Evolutionary conservation across 2,113 vertebrate genomes (phyloP).

Genomic region (Calonectris borealis): DNA sequence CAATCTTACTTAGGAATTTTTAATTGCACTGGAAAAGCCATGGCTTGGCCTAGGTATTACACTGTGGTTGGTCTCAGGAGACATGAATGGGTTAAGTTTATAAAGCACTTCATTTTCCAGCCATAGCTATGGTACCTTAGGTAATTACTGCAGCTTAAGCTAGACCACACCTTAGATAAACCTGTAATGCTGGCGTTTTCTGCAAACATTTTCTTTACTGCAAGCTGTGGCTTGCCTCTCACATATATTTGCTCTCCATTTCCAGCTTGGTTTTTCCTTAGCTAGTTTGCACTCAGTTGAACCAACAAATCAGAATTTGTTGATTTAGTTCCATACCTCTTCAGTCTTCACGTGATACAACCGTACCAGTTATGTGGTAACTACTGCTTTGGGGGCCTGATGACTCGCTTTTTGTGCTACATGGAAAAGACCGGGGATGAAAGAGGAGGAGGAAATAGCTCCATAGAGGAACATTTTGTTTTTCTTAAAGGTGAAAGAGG

Average conservation of each 20-base stretch:
- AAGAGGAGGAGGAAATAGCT: background rate
- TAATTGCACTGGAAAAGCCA: background rate
- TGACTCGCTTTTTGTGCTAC: constrained; percentile 9
- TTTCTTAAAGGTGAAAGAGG: constrained; percentile 15
- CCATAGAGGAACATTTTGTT: constrained; percentile 11
- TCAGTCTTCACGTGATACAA: constrained; percentile 66
- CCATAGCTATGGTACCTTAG: constrained; percentile 79
- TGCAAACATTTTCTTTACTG: constrained; percentile 88
- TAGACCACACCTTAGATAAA: constrained; percentile 97
- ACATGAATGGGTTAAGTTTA: constrained; percentile 73
- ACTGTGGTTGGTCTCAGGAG: constrained; percentile 30
- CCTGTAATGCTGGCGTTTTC: constrained; percentile 88
- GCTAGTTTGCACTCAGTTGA: constrained; percentile 76
- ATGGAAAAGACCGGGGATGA: background rate
- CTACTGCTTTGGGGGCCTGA: background rate
- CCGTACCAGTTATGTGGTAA: constrained; percentile 26
- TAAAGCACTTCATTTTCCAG: constrained; percentile 74
- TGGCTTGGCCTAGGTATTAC: background rate
- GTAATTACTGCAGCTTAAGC: constrained; percentile 88
- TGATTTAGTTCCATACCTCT: constrained; percentile 74
- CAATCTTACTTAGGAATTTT: background rate
- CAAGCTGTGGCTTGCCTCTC: constrained; percentile 90
- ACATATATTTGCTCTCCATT: constrained; percentile 75
- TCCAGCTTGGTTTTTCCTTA: constrained; percentile 74
- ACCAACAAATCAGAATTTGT: constrained; percentile 78